Evolutionary conservation across 92 coral and sea anemone species (phyloP).

Genomic region (Zoanthus sociatus): DNA sequence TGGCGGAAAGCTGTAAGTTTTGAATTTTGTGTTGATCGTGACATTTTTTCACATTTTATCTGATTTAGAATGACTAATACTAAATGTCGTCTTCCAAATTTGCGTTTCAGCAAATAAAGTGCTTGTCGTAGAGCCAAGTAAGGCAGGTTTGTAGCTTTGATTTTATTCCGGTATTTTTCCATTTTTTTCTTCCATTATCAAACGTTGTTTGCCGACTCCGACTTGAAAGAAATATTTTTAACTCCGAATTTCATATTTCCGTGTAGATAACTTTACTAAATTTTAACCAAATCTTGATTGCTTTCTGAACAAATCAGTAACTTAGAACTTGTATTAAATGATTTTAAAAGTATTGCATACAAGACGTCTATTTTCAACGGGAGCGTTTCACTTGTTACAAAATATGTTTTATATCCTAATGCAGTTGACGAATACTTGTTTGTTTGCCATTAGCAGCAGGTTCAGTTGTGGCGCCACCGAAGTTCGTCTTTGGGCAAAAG

Average conservation of each 20-base stretch:
- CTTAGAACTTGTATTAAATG: neutral
- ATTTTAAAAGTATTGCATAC: neutral
- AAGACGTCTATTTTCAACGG: neutral
- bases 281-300: neutral
- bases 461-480: slow-evolving; percentile 94
- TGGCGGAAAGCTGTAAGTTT: slow-evolving; percentile 88
- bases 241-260: slow-evolving; percentile 22
- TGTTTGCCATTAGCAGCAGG: slow-evolving; percentile 26
- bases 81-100: neutral
- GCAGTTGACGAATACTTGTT: neutral
- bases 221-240: slow-evolving; percentile 23
- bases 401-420: neutral
- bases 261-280: neutral
- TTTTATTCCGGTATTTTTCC: neutral
- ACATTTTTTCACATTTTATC: neutral
- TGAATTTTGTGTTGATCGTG: slow-evolving; percentile 35
- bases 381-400: too few species aligned
- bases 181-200: neutral
- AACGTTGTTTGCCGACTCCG: neutral
- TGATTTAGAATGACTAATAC: slow-evolving; percentile 5
- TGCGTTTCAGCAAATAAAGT: slow-evolving; percentile 32
- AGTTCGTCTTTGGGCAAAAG: slow-evolving; percentile 92
- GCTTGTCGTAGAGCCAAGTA: slow-evolving; percentile 29
- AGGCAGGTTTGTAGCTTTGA: slow-evolving; percentile 13
- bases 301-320: neutral